phyloP scores from a whole-genome alignment of 1,140 invertebrate species.

The Colletes latitarsis region DNA sequence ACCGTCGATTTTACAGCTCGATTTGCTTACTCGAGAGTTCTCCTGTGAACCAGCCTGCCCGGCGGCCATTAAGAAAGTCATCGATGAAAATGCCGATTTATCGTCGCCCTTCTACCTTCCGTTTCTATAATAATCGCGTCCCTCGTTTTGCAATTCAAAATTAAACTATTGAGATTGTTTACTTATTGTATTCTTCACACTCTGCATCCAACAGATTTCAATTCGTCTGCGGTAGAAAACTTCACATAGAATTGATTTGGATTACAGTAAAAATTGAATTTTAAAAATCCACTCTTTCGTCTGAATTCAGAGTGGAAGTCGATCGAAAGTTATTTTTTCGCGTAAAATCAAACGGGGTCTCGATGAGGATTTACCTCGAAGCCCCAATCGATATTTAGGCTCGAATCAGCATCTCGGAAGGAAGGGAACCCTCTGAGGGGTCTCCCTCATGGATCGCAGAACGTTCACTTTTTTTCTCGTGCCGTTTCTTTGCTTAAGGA shows the following conservation, averaged over 20 bases:
- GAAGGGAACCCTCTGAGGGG: neutral
- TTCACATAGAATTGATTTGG: too few species aligned
- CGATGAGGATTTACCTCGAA: neutral
- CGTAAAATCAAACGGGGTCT: too few species aligned
- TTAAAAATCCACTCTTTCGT: too few species aligned
- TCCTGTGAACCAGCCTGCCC: constrained; percentile 1
- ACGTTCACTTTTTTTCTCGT: constrained; percentile 19
- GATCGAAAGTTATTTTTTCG: neutral
- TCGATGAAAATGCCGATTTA: constrained; percentile 24
- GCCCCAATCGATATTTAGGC: constrained; percentile 14
- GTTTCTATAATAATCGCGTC: neutral
- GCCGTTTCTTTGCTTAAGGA: constrained; percentile 38
- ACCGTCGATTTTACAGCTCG: constrained; percentile 64
- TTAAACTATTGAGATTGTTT: too few species aligned
- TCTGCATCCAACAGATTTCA: too few species aligned
- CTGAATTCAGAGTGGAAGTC: neutral
- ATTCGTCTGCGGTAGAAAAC: too few species aligned
- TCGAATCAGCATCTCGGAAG: constrained; percentile 44
- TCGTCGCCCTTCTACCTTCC: neutral
- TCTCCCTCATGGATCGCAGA: constrained; percentile 13
- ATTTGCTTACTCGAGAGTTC: constrained; percentile 46
- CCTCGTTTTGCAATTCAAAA: too few species aligned
- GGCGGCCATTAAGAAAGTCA: constrained; percentile 22
- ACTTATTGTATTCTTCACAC: too few species aligned
- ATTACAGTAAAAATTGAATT: too few species aligned